Evolutionary conservation across 2,113 vertebrate genomes (phyloP).

Genomic region (Colaptes auratus): DNA sequence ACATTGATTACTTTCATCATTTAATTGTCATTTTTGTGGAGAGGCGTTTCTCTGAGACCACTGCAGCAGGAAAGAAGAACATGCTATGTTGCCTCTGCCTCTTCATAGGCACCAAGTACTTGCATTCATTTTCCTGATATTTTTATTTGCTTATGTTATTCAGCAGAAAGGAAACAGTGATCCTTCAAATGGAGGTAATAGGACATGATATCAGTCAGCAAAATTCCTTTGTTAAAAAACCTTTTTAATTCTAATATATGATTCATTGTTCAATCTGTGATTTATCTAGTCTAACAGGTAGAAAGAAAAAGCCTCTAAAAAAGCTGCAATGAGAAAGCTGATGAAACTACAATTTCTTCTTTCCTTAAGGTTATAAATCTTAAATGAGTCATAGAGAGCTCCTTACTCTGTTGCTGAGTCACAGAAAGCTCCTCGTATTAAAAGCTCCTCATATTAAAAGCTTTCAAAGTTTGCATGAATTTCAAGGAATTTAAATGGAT

Average conservation of each 20-base stretch:
- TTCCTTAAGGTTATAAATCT: not conserved
- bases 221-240: not conserved
- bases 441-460: not conserved
- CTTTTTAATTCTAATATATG: not conserved
- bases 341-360: not conserved
- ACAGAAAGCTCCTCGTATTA: not conserved
- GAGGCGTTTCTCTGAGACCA: not conserved
- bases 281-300: not conserved
- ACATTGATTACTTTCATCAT: not conserved
- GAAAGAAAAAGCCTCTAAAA: not conserved
- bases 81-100: not conserved
- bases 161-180: not conserved
- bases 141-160: not conserved
- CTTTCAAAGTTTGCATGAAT: not conserved
- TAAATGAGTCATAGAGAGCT: not conserved
- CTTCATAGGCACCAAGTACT: not conserved
- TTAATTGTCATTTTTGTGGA: not conserved
- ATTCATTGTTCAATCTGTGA: not conserved
- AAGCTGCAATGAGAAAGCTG: not conserved
- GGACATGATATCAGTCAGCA: not conserved
- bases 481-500: slow-evolving; percentile 33
- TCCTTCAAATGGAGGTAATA: not conserved
- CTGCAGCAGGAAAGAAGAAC: not conserved
- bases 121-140: not conserved
- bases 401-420: not conserved